Evolutionary conservation across 2,113 vertebrate genomes (phyloP).

Genomic region (zebrafish (Danio rerio)): GRCz12tu NC_133182.1:40326001-40326500

Average conservation of each 20-base stretch:
- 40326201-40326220: conserved; percentile 46
- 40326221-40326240: not conserved
- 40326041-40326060: conserved; percentile 51
- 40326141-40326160: conserved; percentile 12
- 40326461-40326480: no score
- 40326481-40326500: no score
- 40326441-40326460: no score
- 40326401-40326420: no score
- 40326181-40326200: conserved; percentile 62
- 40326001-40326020: conserved; percentile 48
- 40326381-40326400: no score
- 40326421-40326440: no score
- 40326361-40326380: no score
- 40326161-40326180: conserved; percentile 55
- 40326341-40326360: no score
- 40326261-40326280: not conserved
- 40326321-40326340: no score
- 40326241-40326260: not conserved
- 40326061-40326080: conserved; percentile 42
- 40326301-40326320: not conserved
- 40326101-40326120: conserved; percentile 33
- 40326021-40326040: conserved; percentile 53
- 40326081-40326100: conserved; percentile 38
- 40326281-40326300: not conserved
- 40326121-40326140: conserved; percentile 22